Percentiles rank a stretch among this genome's conserved stretches.
Conservation (phyloP, 2,113 vertebrate species). For the Gnathonemus longibarbis region DNA sequence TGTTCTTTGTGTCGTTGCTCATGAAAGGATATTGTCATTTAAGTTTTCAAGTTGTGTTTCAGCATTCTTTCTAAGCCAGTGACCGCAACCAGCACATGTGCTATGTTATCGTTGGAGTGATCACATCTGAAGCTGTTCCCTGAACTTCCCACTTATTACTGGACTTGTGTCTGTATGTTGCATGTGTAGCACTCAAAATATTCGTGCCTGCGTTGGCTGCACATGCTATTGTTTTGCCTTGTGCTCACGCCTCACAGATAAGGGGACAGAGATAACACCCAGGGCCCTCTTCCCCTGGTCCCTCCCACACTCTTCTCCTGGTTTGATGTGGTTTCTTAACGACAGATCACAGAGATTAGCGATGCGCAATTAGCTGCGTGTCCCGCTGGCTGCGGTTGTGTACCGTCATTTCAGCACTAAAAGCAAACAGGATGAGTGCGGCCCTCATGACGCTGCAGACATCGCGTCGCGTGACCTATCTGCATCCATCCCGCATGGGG, state of each 20-base stretch:
- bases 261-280: constrained; percentile 39
- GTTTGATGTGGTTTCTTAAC: constrained; percentile 32
- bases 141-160: not conserved
- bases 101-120: not conserved
- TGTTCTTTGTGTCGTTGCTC: not conserved
- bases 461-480: too few species aligned
- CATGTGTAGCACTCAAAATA: constrained; percentile 54
- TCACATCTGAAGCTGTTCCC: not conserved
- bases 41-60: not conserved
- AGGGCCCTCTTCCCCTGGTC: constrained; percentile 10
- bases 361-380: constrained; percentile 53
- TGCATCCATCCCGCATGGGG: not conserved
- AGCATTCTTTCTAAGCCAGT: not conserved
- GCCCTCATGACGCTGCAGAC: constrained; percentile 22
- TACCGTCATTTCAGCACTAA: constrained; percentile 54
- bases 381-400: constrained; percentile 52
- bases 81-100: not conserved
- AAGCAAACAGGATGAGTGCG: constrained; percentile 46
- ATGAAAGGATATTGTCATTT: not conserved
- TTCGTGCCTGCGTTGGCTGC: constrained; percentile 50
- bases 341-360: constrained; percentile 52
- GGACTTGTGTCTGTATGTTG: constrained; percentile 30
- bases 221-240: constrained; percentile 52
- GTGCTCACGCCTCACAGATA: constrained; percentile 58
- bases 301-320: not conserved